A percentile compares a stretch with the other conserved stretches of the same genome.
These are phyloP conservation scores for Harlomillsia oculata DNA, from an alignment of 1,140 invertebrate genomes.

Conservation along the genomic window DNA sequence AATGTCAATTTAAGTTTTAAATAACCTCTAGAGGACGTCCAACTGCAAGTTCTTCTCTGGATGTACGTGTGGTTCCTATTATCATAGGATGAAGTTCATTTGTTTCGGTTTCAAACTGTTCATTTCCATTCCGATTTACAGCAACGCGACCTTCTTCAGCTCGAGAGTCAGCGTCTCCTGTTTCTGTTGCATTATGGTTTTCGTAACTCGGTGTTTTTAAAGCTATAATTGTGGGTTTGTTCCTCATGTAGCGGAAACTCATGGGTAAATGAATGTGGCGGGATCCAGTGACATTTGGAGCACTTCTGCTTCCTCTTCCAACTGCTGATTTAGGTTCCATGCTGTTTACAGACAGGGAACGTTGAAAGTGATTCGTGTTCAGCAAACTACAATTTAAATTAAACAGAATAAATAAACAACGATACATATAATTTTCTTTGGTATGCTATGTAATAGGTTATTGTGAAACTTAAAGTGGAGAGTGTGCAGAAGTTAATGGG, in stretches of 20 bases:
- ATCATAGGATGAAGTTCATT: conserved; percentile 39
- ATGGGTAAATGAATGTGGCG: conserved; percentile 11
- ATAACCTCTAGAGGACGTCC: conserved; percentile 69
- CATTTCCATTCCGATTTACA: background rate
- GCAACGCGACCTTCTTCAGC: conserved; percentile 20
- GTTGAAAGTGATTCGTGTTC: conserved; percentile 48
- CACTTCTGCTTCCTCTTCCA: background rate
- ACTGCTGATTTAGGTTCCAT: conserved; percentile 50
- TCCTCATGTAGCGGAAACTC: conserved; percentile 60
- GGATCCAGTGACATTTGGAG: background rate
- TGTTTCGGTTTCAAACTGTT: background rate
- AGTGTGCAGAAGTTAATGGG: background rate
- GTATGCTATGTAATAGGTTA: too few relatives aligned
- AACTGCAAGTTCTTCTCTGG: conserved; percentile 45
- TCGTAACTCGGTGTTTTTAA: conserved; percentile 56
- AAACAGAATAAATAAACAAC: background rate
- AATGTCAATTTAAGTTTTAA: too few relatives aligned
- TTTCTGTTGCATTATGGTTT: too few relatives aligned
- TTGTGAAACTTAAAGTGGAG: too few relatives aligned
- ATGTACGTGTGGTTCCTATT: conserved; percentile 19
- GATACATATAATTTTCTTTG: background rate
- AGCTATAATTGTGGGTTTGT: conserved; percentile 74
- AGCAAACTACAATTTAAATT: conserved; percentile 45
- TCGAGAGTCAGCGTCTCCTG: conserved; percentile 2
- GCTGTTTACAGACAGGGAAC: conserved; percentile 66